phyloP scores from a whole-genome alignment of 1,140 invertebrate genomes.

The Berghia stephanieae region DNA sequence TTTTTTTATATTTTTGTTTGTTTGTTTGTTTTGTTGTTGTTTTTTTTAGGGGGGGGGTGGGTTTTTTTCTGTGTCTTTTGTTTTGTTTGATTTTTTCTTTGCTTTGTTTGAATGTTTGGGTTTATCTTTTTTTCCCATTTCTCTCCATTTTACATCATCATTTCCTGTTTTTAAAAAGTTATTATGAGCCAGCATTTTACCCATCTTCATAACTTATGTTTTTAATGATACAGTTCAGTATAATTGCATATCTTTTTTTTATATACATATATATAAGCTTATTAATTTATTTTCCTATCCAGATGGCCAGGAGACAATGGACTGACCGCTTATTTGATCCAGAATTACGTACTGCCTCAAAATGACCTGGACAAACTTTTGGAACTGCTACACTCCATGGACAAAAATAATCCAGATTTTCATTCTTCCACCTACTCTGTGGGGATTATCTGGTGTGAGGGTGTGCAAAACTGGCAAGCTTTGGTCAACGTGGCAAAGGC shows the following conservation, averaged over 20 bases:
- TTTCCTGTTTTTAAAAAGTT: too few species aligned
- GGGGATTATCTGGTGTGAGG: slow-evolving; percentile 18
- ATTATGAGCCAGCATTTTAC: too few species aligned
- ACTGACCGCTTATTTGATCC: slow-evolving; percentile 25
- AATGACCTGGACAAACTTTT: slow-evolving; percentile 5
- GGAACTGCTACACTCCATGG: slow-evolving; percentile 11
- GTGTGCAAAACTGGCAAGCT: neutral
- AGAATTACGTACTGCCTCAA: slow-evolving; percentile 21
- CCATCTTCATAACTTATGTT: too few species aligned
- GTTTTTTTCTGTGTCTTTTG: neutral
- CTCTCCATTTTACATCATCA: too few species aligned
- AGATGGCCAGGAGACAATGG: slow-evolving; percentile 33
- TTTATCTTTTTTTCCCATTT: too few species aligned
- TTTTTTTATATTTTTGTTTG: too few species aligned
- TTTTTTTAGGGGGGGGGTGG: neutral
- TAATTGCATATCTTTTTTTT: too few species aligned
- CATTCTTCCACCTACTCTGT: slow-evolving; percentile 19
- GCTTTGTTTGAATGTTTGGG: too few species aligned
- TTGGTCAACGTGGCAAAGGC: neutral
- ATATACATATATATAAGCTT: too few species aligned
- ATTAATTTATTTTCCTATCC: too few species aligned
- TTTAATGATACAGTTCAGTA: too few species aligned
- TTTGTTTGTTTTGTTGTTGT: neutral
- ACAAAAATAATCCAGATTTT: slow-evolving; percentile 25
- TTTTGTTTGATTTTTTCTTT: too few species aligned